Conservation (phyloP, 2,888 invertebrate genomes). For the Biston betularia region DNA sequence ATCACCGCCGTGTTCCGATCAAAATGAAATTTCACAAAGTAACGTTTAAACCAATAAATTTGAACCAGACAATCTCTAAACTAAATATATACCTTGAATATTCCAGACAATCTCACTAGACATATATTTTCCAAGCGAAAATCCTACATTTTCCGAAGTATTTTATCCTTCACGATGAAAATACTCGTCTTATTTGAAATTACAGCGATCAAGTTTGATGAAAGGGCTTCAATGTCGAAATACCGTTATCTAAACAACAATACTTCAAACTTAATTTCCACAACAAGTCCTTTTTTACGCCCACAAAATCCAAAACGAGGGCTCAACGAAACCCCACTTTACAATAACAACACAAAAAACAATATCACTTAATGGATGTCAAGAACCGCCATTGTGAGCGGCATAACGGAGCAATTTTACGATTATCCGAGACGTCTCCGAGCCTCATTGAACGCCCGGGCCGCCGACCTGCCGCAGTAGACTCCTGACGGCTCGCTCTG, state of each 20-base stretch:
- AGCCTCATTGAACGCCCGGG: conserved; percentile 56
- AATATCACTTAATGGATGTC: conserved; percentile 47
- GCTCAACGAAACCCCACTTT: conserved; percentile 26
- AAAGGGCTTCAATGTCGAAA: neutral
- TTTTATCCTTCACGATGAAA: too few relatives aligned
- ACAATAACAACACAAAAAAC: conserved; percentile 44
- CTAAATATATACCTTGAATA: too few relatives aligned
- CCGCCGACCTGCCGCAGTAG: neutral
- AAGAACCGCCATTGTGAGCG: conserved; percentile 43
- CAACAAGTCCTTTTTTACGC: conserved; percentile 25
- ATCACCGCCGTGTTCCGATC: too few relatives aligned
- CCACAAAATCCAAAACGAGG: conserved; percentile 28
- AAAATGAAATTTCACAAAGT: too few relatives aligned
- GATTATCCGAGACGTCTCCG: conserved; percentile 53
- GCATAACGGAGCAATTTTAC: conserved; percentile 57
- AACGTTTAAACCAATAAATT: too few relatives aligned
- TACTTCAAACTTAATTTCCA: conserved; percentile 11
- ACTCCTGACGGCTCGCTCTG: neutral
- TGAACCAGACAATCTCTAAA: too few relatives aligned
- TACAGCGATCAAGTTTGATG: neutral
- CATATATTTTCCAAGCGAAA: neutral
- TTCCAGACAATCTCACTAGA: too few relatives aligned
- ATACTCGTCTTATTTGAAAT: neutral
- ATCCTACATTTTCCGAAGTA: too few relatives aligned
- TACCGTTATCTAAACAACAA: conserved; percentile 1